phyloP scores from a whole-genome alignment of 2,888 invertebrate genomes.

The Synanthedon tipuliformis region DNA sequence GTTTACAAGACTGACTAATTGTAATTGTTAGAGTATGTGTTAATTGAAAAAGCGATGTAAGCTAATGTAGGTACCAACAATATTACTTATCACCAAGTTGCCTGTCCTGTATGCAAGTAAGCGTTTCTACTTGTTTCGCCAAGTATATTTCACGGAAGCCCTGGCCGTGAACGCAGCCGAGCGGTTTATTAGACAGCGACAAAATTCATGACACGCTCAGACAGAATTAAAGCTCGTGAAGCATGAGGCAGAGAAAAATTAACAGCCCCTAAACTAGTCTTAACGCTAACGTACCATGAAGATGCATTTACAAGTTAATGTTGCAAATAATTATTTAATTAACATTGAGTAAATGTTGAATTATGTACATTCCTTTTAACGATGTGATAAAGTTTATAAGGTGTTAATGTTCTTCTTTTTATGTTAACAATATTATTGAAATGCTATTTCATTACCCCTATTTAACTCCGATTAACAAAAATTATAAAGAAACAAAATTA shows the following conservation, averaged over 20 bases:
- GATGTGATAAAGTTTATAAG: no score
- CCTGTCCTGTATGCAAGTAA: neutral
- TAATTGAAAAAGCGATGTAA: no score
- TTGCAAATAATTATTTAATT: neutral
- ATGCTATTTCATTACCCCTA: no score
- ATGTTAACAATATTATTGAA: no score
- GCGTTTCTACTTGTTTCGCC: neutral
- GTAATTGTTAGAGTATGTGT: no score
- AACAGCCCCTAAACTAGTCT: constrained; percentile 1
- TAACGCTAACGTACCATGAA: constrained; percentile 10
- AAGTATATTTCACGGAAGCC: neutral
- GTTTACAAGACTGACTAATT: no score
- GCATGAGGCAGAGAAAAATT: constrained; percentile 5
- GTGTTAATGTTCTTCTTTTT: no score
- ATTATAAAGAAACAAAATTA: no score
- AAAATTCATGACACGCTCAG: neutral
- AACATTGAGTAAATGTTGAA: neutral
- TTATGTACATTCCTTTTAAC: no score
- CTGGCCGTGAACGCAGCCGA: constrained; percentile 4
- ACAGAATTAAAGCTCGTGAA: constrained; percentile 2
- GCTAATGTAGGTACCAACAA: no score
- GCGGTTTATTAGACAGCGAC: constrained; percentile 7
- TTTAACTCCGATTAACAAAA: no score
- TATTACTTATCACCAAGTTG: no score
- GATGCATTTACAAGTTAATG: neutral